Percentiles rank a stretch among this genome's conserved stretches.
These are phyloP conservation scores for Microtus agrestis DNA, from an alignment of 2,797 vertebrate species.

Conservation along the genomic window DNA sequence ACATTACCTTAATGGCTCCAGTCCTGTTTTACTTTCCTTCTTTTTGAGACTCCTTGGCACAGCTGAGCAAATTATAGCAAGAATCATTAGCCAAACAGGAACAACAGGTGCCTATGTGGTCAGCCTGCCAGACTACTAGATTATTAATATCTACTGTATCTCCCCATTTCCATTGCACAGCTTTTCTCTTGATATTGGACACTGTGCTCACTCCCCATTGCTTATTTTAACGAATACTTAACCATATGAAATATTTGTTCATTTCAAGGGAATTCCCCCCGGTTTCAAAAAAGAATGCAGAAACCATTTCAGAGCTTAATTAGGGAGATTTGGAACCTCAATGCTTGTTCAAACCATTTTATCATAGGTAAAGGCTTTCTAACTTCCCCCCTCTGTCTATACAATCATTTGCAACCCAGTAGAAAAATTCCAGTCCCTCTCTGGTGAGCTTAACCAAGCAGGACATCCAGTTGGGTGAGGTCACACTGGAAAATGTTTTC, in stretches of 20 bases:
- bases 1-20: constrained; percentile 46
- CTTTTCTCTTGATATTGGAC: constrained; percentile 74
- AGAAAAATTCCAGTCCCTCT: constrained; percentile 71
- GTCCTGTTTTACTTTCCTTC: constrained; percentile 37
- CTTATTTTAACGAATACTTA: constrained; percentile 81
- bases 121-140: constrained; percentile 48
- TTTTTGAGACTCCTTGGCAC: constrained; percentile 40
- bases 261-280: constrained; percentile 76
- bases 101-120: constrained; percentile 67
- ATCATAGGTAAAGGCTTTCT: constrained; percentile 79
- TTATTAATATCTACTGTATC: constrained; percentile 66
- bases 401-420: constrained; percentile 72
- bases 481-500: constrained; percentile 75
- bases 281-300: constrained; percentile 78
- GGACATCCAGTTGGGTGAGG: constrained; percentile 74
- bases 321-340: constrained; percentile 73
- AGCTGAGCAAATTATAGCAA: constrained; percentile 60
- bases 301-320: constrained; percentile 78
- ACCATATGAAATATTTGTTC: constrained; percentile 79
- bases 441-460: constrained; percentile 72
- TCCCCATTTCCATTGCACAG: constrained; percentile 68
- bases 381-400: constrained; percentile 80
- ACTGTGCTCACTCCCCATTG: constrained; percentile 63
- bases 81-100: constrained; percentile 74
- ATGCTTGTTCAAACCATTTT: constrained; percentile 78